Evolutionary conservation across 2,797 vertebrate genomes (phyloP).

Genomic region (Gymnocypris eckloni): DNA sequence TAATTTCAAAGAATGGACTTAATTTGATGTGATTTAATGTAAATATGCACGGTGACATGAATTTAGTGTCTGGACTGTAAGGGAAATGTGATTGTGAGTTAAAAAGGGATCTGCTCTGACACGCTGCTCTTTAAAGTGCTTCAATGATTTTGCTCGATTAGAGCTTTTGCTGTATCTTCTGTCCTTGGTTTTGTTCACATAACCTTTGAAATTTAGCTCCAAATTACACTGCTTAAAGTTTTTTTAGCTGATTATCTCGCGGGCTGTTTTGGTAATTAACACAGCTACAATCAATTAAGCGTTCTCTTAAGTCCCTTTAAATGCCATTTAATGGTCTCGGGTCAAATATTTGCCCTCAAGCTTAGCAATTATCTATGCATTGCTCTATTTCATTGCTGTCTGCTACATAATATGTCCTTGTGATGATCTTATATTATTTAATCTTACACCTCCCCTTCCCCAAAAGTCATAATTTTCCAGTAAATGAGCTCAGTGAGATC

Average conservation of each 20-base stretch:
- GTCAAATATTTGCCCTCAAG: slow-evolving; percentile 42
- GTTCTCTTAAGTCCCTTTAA: slow-evolving; percentile 31
- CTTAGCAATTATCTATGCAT: slow-evolving; percentile 9
- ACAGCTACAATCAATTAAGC: slow-evolving; percentile 36
- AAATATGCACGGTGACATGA: too few species aligned
- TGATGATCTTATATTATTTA: slow-evolving; percentile 65
- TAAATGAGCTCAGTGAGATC: slow-evolving; percentile 58
- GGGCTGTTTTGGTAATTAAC: slow-evolving; percentile 40
- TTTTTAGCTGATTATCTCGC: slow-evolving; percentile 36
- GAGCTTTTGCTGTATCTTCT: not conserved
- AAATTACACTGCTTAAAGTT: not conserved
- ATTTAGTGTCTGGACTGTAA: not conserved
- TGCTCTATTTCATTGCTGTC: slow-evolving; percentile 3
- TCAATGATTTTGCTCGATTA: slow-evolving; percentile 2
- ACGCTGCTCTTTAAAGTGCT: not conserved
- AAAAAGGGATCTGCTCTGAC: not conserved
- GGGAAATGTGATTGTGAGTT: not conserved
- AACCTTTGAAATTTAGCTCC: slow-evolving; percentile 15
- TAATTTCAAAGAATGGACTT: not conserved
- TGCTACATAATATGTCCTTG: slow-evolving; percentile 52
- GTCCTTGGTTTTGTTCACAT: not conserved
- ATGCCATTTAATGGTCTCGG: slow-evolving; percentile 17
- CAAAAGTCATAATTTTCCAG: slow-evolving; percentile 61
- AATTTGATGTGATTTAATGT: not conserved
- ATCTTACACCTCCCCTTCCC: slow-evolving; percentile 52